phyloP scores from a whole-genome alignment of 2,113 vertebrate genomes.

The Scomber japonicus region DNA sequence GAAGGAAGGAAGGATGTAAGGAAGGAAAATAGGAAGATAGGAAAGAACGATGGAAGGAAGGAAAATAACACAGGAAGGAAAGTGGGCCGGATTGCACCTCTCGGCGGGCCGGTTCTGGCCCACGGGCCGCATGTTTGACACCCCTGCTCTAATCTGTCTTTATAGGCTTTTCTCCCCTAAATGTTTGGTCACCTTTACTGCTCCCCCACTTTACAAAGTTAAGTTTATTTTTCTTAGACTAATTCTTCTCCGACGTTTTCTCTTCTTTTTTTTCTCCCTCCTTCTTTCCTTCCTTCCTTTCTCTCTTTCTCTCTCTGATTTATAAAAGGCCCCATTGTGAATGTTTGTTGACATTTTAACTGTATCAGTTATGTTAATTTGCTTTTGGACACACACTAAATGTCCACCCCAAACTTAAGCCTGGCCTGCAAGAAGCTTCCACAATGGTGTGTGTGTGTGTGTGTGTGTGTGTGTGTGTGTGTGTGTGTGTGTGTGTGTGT shows the following conservation, averaged over 20 bases:
- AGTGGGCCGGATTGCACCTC: too few species aligned
- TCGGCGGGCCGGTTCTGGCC: too few species aligned
- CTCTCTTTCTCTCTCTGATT: conserved; percentile 9
- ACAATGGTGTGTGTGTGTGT: background rate
- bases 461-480: background rate
- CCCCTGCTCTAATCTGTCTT: background rate
- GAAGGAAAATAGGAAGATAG: too few species aligned
- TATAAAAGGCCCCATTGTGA: conserved; percentile 52
- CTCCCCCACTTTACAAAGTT: too few species aligned
- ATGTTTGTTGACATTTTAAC: conserved; percentile 54
- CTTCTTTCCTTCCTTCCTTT: background rate
- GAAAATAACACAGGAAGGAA: too few species aligned
- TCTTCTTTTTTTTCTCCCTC: background rate
- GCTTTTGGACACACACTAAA: conserved; percentile 39
- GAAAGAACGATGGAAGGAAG: too few species aligned
- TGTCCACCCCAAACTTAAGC: conserved; percentile 33
- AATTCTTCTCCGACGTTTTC: too few species aligned
- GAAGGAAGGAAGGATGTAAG: too few species aligned
- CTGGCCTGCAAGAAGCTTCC: background rate
- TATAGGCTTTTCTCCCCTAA: background rate
- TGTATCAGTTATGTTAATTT: conserved; percentile 48
- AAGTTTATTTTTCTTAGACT: background rate
- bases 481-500: background rate
- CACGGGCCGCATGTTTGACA: too few species aligned
- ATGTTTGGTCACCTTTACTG: background rate